These are phyloP conservation scores for Acanthopagrus latus DNA, from an alignment of 2,797 vertebrate genomes.

Conservation along the genomic window DNA sequence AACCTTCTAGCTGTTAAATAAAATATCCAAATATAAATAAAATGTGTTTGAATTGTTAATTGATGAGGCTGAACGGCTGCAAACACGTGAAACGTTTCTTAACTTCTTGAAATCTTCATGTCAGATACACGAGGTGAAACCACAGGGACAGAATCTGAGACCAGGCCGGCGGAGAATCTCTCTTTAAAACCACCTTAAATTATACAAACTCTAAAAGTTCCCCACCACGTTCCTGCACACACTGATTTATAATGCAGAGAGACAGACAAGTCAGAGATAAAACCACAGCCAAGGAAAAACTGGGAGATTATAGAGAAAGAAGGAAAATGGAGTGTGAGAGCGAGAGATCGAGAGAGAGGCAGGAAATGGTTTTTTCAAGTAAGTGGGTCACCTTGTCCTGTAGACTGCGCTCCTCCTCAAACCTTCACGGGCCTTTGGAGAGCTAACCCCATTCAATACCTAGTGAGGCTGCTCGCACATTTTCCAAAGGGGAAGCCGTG, in stretches of 20 bases:
- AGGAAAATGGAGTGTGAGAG: constrained; percentile 5
- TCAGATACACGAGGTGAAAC: neutral
- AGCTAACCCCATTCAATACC: constrained; percentile 75
- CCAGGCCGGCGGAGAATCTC: neutral
- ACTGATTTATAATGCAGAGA: neutral
- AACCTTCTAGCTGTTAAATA: too few species aligned
- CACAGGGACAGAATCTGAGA: neutral
- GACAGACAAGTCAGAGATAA: constrained; percentile 3
- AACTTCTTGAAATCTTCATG: neutral
- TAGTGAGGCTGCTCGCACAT: constrained; percentile 41
- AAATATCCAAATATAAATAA: too few species aligned
- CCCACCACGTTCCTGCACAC: neutral
- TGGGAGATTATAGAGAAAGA: constrained; percentile 27
- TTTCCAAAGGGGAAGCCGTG: constrained; percentile 33
- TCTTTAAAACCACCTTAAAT: neutral
- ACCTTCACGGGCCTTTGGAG: constrained; percentile 70
- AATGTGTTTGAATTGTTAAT: neutral
- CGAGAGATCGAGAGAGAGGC: neutral
- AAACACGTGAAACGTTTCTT: neutral
- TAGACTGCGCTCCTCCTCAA: constrained; percentile 65
- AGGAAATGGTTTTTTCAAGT: constrained; percentile 48
- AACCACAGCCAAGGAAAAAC: constrained; percentile 6
- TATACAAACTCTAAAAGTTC: neutral
- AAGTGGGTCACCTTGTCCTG: constrained; percentile 83
- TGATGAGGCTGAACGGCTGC: neutral